A percentile compares a stretch with the other conserved stretches of the same genome.
These are phyloP conservation scores for Drosophila ustulata DNA, from an alignment of 2,888 invertebrate species.

Conservation along the genomic window DNA sequence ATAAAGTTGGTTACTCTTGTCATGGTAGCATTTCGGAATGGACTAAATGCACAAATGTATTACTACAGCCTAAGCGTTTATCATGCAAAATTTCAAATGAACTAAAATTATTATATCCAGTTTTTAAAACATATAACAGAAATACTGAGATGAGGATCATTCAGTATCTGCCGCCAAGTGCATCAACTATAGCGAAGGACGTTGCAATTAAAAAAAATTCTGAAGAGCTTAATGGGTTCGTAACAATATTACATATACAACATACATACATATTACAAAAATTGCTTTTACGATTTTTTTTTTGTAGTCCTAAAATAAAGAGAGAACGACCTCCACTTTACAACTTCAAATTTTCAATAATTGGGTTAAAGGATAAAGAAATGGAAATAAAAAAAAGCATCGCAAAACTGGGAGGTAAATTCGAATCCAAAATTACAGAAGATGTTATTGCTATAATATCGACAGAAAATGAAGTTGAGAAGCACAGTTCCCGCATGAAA, in stretches of 20 bases:
- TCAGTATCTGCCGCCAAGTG: constrained; percentile 86
- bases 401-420: constrained; percentile 90
- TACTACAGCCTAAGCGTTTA: constrained; percentile 90
- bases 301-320: constrained; percentile 87
- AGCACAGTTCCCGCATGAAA: constrained; percentile 88
- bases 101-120: constrained; percentile 86
- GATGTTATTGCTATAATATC: constrained; percentile 92
- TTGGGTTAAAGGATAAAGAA: constrained; percentile 87
- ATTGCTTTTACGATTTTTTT: background rate
- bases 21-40: constrained; percentile 91
- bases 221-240: constrained; percentile 84
- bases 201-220: constrained; percentile 59
- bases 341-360: constrained; percentile 91
- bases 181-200: constrained; percentile 71
- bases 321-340: constrained; percentile 90
- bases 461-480: constrained; percentile 88
- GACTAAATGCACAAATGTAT: constrained; percentile 92
- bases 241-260: constrained; percentile 16
- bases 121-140: constrained; percentile 88
- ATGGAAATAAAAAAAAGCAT: constrained; percentile 90
- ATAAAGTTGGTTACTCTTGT: constrained; percentile 93
- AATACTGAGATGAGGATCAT: constrained; percentile 87
- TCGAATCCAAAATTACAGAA: constrained; percentile 88
- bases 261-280: too few species aligned
- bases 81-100: constrained; percentile 89